Evolutionary conservation across 2,797 vertebrate species (phyloP), one percentile per base, ranked within the genome.

Genomic region (Tolypeutes matacus): DNA sequence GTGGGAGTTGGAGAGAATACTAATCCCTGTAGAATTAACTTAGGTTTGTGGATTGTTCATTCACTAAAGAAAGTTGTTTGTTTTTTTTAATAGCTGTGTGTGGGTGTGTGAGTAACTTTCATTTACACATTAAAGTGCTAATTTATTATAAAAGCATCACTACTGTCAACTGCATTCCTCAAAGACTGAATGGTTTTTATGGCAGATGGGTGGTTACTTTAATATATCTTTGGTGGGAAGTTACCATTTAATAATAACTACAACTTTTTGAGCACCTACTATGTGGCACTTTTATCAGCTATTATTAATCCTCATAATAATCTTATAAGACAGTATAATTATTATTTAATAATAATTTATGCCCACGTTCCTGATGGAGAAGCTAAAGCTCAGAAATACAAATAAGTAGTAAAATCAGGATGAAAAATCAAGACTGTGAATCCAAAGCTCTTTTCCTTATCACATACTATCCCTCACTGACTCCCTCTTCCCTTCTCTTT

Each of bases 31-130:
- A 46, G 67, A 85, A 36, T 36, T 91, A 89, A 80, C 34, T 96
- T 95, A 49, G 20, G 58, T 89, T 92, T 94, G 70, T 72, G 7
- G 9, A 67, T 76, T 75, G 83, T 87, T 94, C 80, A 90, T 96
- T 97, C 86, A 96, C 15, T 84, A 84, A 89, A 95, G 89, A 72
- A 42, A 10, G 36, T n/a, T n/a, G 49, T 49, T 86, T 96, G 91
- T 67, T 81, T 84, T 75, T 29, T 67, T 92, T 42, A 70, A 87
- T 77, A 89, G 29, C 36, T 96, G 76, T 58, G n/a, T 95, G 81
- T 60, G 87, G 81, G 84, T 76, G 89, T 76, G 86, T 64, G 25
- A 77, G 51, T 95, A 87, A 81, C 20, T 94, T 93, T 86, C 64
- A 73, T 83, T 80, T 87, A 89, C 58, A 93, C 62, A 76, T 70